Base-by-base conservation (phyloP, 2,797 vertebrate species). In the Hephaestus fuliginosus region DNA sequence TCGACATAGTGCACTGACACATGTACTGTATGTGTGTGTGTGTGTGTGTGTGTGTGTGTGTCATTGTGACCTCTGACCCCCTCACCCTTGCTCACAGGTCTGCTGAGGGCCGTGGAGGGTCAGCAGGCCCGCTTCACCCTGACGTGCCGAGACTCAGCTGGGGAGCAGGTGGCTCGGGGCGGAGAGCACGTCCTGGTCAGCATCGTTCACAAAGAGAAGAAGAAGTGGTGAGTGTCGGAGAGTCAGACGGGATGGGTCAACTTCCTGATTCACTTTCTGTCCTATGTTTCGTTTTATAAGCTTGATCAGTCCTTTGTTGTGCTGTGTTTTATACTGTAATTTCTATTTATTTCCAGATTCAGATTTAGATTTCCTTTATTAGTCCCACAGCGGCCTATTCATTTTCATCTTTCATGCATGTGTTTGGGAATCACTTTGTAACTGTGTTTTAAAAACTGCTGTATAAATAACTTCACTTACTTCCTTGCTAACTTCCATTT, bases 151-250 rank as follows among this genome's bases (percentile, higher is more conserved):
- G 96, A 97, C 76, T 78, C 94, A 0, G 56, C 76, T 0, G 97
- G 97, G 46, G 94, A 97, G 82, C 93, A 46, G 87, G 76, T 97
- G 94, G 77, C 86, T 0, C 88, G 78, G 46, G 97, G 97, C 55
- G 97, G 97, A 61, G 97, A 97, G 20, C 81, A 93, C 0, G 86
- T 98, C 63, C 70, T 77, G 8, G 96, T 98, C 80, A 96, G 95
- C 74, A 91, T 99, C 25, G 88, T 95, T 44, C 96, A 97, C 85
- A 96, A 91, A 74, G 96, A 96, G 53, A 97, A 92, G 91, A 97
- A 92, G 36, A 93, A 91, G 86, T 95, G 96, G 97, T 98, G 83
- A 77, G 96, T 20, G 20, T 9, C 14, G 1, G 3, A n/a, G 6
- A 10, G 39, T 30, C 11, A 8, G 15, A 1, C 18, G 4, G 1